Evolutionary conservation across 2,797 vertebrate species (phyloP).

Genomic region (Typhlichthys eigenmanni): DNA sequence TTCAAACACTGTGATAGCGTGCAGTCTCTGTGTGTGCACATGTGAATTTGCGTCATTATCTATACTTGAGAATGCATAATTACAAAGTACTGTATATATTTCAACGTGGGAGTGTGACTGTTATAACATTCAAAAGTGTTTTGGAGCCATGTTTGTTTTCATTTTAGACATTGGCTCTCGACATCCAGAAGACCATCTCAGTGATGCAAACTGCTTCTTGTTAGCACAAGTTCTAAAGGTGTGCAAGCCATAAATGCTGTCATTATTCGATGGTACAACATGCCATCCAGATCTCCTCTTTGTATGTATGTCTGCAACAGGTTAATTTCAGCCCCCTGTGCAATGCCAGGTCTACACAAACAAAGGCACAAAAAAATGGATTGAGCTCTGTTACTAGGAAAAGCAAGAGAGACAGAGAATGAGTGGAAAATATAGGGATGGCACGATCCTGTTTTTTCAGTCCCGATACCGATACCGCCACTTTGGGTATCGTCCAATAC

Average conservation of each 20-base stretch:
- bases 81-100: conserved; percentile 79
- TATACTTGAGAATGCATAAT: conserved; percentile 78
- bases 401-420: conserved; percentile 26
- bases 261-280: conserved; percentile 66
- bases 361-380: conserved; percentile 65
- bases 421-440: conserved; percentile 17
- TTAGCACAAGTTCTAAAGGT: conserved; percentile 60
- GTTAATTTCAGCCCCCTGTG: conserved; percentile 26
- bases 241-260: conserved; percentile 68
- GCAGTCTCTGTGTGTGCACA: not conserved
- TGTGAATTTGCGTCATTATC: conserved; percentile 54
- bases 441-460: too few relatives aligned
- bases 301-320: conserved; percentile 41
- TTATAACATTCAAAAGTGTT: conserved; percentile 68
- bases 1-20: conserved; percentile 80
- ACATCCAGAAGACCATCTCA: conserved; percentile 51
- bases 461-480: conserved; percentile 38
- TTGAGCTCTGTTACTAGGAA: conserved; percentile 55
- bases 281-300: conserved; percentile 56
- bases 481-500: conserved; percentile 40
- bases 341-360: conserved; percentile 60
- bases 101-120: conserved; percentile 49
- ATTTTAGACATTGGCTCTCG: conserved; percentile 25
- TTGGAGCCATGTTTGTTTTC: conserved; percentile 37
- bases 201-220: conserved; percentile 53